Percentiles rank a stretch among this genome's conserved stretches.
Evolutionary conservation across 2,888 invertebrate genomes (phyloP).

Genomic region (Trichogramma evanescens): DNA sequence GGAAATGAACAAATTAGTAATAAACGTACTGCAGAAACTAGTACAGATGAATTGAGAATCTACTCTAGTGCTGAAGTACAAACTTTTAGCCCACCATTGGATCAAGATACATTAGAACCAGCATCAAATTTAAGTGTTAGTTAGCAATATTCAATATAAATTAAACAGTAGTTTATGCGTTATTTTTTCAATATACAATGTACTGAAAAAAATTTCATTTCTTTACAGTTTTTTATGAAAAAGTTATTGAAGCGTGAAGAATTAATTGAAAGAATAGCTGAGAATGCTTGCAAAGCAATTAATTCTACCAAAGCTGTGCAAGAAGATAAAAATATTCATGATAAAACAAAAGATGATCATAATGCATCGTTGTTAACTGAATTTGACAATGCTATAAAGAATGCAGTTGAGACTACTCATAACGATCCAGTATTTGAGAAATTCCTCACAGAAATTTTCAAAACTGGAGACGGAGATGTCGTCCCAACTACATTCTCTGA

Average conservation of each 20-base stretch:
- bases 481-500: conserved; percentile 37
- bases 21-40: conserved; percentile 38
- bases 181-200: no score
- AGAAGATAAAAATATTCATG: conserved; percentile 30
- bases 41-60: conserved; percentile 36
- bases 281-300: conserved; percentile 51
- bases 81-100: conserved; percentile 35
- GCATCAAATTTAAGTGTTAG: conserved; percentile 43
- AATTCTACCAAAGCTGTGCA: conserved; percentile 32
- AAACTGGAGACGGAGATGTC: conserved; percentile 31
- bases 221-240: conserved; percentile 45
- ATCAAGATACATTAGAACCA: conserved; percentile 36
- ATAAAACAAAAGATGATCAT: conserved; percentile 28
- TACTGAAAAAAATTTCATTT: neutral
- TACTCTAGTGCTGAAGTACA: conserved; percentile 40
- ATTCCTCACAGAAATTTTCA: conserved; percentile 48
- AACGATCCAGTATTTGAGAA: conserved; percentile 51
- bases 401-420: conserved; percentile 50
- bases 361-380: conserved; percentile 43
- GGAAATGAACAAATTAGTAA: conserved; percentile 5
- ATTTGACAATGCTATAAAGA: conserved; percentile 48
- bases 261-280: conserved; percentile 52
- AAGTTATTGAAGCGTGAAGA: conserved; percentile 50
- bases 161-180: no score
- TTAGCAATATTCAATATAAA: neutral